A percentile compares a stretch with the other conserved stretches of the same genome.
Conservation (phyloP, 2,797 vertebrate species). For the Xerus rutilus region DNA sequence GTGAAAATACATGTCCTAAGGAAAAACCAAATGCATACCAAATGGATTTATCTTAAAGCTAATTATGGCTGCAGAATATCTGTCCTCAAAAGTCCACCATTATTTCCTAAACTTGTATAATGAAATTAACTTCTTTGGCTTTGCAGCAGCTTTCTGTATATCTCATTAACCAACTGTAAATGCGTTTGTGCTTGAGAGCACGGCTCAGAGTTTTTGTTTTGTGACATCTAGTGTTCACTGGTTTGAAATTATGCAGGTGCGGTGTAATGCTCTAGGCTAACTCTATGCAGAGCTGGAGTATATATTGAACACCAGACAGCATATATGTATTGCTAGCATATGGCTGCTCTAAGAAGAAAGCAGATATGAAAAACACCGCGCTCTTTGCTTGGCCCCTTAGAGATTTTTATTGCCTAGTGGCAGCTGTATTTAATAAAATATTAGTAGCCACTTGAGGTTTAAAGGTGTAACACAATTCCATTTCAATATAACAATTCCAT, state of each 20-base stretch:
- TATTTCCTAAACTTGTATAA: constrained; percentile 82
- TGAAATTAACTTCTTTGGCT: constrained; percentile 81
- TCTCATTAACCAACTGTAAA: constrained; percentile 80
- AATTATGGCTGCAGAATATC: constrained; percentile 85
- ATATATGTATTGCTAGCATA: constrained; percentile 73
- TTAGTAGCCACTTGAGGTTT: constrained; percentile 89
- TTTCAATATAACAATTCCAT: constrained; percentile 91
- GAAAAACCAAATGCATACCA: constrained; percentile 85
- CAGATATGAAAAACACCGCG: constrained; percentile 84
- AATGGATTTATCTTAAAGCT: constrained; percentile 88
- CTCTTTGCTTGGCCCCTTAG: constrained; percentile 79
- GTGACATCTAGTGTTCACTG: constrained; percentile 70
- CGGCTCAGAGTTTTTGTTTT: constrained; percentile 77
- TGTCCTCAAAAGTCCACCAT: constrained; percentile 80
- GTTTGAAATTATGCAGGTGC: constrained; percentile 80
- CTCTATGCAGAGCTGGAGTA: constrained; percentile 49
- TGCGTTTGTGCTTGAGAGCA: constrained; percentile 72
- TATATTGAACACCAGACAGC: constrained; percentile 68
- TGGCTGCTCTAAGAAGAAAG: constrained; percentile 83
- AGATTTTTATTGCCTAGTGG: constrained; percentile 88
- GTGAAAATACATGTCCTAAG: constrained; percentile 85
- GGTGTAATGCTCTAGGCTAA: constrained; percentile 62
- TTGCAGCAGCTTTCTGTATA: constrained; percentile 72
- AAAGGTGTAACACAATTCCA: constrained; percentile 90
- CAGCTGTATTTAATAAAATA: constrained; percentile 92